Conservation (phyloP, 2,888 invertebrate species). For the Cacoxenus indagator region DNA sequence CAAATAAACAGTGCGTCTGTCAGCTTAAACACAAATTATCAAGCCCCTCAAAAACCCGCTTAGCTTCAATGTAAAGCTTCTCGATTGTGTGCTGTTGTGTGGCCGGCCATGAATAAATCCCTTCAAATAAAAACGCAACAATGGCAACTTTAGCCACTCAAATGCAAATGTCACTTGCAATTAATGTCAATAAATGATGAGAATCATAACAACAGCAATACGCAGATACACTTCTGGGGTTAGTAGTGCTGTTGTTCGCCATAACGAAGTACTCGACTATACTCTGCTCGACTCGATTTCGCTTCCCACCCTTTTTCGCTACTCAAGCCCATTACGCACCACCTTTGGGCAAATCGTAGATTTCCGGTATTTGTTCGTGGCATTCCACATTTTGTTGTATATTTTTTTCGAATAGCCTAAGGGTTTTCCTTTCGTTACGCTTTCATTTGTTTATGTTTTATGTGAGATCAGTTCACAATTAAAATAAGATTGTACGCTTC, state of each 20-base stretch:
- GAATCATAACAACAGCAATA: slow-evolving; percentile 33
- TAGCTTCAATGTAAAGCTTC: slow-evolving; percentile 17
- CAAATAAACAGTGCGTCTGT: not conserved
- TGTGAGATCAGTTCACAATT: slow-evolving; percentile 58
- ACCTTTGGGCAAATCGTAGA: slow-evolving; percentile 37
- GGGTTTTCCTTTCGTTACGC: slow-evolving; percentile 37
- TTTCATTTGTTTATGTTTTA: slow-evolving; percentile 61
- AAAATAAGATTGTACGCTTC: slow-evolving; percentile 59
- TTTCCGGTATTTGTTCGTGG: not conserved
- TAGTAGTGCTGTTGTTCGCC: slow-evolving; percentile 26
- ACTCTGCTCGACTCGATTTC: not conserved
- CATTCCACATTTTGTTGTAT: slow-evolving; percentile 5
- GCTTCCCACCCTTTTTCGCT: slow-evolving; percentile 35
- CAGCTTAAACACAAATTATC: slow-evolving; percentile 8
- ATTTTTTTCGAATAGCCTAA: slow-evolving; percentile 5
- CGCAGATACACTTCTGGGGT: slow-evolving; percentile 13
- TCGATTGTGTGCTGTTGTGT: not conserved
- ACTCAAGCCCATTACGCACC: slow-evolving; percentile 26
- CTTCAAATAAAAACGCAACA: slow-evolving; percentile 49
- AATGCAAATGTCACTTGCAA: slow-evolving; percentile 68
- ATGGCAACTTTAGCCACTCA: slow-evolving; percentile 62
- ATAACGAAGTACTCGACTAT: too few species aligned
- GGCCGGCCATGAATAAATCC: not conserved
- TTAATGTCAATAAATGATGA: slow-evolving; percentile 66
- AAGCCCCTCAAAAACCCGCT: slow-evolving; percentile 23